Base-by-base conservation (phyloP, 2,888 invertebrate genomes). In the Patella caerulea region DNA sequence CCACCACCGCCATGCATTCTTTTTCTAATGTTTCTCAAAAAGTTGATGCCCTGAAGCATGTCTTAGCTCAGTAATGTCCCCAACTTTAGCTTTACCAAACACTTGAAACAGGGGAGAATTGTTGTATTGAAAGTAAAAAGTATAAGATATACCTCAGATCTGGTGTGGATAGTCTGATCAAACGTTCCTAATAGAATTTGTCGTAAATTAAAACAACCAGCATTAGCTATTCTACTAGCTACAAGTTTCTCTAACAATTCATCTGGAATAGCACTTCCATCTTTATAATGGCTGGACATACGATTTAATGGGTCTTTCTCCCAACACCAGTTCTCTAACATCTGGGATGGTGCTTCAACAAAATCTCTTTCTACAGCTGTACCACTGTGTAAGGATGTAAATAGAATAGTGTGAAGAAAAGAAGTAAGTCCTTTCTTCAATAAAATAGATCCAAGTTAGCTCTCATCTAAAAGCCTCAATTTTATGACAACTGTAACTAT, bases 241-340 rank as follows among this genome's bases (percentile, higher is more conserved):
- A 91, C 86, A 55, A 93, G 85, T 71, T 92, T 92, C 24, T 91
- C 86, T 19, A 93, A 82, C 71, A 93, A 83, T 15, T 92, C 90
- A 52, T 91, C 90, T 0, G 93, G 93, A 72, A 93, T 89, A 45
- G 90, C 83, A 59, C 82, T 84, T 45, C 88, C 87, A 73, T 88
- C 87, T 81, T 90, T 88, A 86, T 92, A 92, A 83, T 93, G 93
- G 52, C 84, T 83, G 5, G 93, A 93, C 92, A 93, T 92, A 56
- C 90, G 86, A 45, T 83, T 80, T 15, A 93, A 86, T 4, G 93
- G 91, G 72, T 92, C 92, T 75, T 87, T 86, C 83, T 93, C 91
- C 93, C 93, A 93, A 45, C 92, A 92, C 93, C 93, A 93, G 86
- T 93, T 93, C 87, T 93, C 93, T 81, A 93, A 85, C 93, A 93